Percentiles rank a stretch among this genome's conserved stretches.
These are phyloP conservation scores for Sorex maritimensis DNA, from an alignment of 2,797 vertebrate species.

Conservation along the genomic window DNA sequence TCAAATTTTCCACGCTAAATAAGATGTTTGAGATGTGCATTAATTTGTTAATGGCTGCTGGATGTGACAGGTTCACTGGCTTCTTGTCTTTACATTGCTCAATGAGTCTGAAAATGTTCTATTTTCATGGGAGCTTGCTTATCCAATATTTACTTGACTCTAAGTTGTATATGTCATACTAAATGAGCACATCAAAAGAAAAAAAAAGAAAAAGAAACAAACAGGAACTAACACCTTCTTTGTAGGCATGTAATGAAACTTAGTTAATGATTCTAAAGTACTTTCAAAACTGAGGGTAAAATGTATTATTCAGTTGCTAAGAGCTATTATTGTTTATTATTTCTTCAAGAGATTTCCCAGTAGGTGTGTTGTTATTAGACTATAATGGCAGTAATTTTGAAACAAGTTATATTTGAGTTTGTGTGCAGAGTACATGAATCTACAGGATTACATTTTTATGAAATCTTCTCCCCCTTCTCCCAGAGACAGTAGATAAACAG, in stretches of 20 bases:
- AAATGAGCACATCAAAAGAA: constrained; percentile 56
- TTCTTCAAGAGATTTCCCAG: constrained; percentile 62
- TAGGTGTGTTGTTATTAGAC: constrained; percentile 48
- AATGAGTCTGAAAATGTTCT: constrained; percentile 34
- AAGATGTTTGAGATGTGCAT: not conserved
- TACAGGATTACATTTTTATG: constrained; percentile 55
- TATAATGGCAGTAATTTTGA: constrained; percentile 62
- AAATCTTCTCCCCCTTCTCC: not conserved
- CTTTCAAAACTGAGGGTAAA: constrained; percentile 62
- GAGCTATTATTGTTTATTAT: constrained; percentile 74
- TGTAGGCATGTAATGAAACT: constrained; percentile 68
- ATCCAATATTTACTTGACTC: not conserved
- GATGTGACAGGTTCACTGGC: not conserved
- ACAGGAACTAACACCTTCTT: constrained; percentile 33
- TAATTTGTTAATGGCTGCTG: constrained; percentile 59
- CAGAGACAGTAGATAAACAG: constrained; percentile 18
- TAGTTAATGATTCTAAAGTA: constrained; percentile 73
- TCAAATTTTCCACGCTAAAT: constrained; percentile 33
- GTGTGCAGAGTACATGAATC: constrained; percentile 47
- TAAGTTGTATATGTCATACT: constrained; percentile 57
- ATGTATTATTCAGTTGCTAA: constrained; percentile 72
- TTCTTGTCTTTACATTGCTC: constrained; percentile 3
- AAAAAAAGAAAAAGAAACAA: not conserved
- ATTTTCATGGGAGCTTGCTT: constrained; percentile 62
- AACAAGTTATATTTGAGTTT: constrained; percentile 55